Evolutionary conservation across 1,140 invertebrate species (phyloP).

Genomic region (Pseudoatta argentina): DNA sequence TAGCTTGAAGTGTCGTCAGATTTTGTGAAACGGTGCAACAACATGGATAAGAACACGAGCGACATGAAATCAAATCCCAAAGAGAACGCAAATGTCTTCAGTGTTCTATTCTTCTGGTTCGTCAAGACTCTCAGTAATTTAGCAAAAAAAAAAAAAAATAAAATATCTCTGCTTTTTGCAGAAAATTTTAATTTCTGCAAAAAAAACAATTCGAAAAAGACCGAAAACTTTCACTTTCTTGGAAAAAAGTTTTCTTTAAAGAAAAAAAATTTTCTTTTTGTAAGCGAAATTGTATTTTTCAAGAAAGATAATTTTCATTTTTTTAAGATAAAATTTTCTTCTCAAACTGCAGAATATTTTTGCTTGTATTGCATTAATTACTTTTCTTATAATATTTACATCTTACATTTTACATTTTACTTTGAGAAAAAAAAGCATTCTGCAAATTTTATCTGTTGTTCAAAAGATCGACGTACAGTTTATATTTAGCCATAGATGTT

Average conservation of each 20-base stretch:
- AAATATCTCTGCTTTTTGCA: not conserved
- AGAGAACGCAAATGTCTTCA: slow-evolving; percentile 64
- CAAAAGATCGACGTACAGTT: not conserved
- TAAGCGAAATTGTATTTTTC: not conserved
- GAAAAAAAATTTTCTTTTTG: slow-evolving; percentile 12
- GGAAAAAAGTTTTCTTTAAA: not conserved
- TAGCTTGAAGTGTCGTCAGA: not conserved
- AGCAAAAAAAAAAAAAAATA: not conserved
- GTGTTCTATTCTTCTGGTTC: slow-evolving; percentile 61
- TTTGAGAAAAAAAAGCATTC: not conserved
- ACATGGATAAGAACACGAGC: slow-evolving; percentile 15
- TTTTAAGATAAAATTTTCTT: not conserved
- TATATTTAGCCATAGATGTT: not conserved
- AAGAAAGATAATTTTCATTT: not conserved
- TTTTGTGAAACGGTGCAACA: not conserved
- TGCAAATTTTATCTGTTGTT: not conserved
- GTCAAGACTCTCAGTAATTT: not conserved
- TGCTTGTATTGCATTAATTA: not conserved
- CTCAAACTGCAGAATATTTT: not conserved
- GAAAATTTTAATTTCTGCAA: too few relatives aligned
- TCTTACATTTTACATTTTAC: not conserved
- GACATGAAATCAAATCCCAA: slow-evolving; percentile 47
- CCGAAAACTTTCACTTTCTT: too few relatives aligned
- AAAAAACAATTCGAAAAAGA: too few relatives aligned
- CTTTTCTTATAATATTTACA: not conserved